These are phyloP conservation scores for Apolygus lucorum DNA, from an alignment of 1,140 invertebrate genomes.

Conservation along the genomic window DNA sequence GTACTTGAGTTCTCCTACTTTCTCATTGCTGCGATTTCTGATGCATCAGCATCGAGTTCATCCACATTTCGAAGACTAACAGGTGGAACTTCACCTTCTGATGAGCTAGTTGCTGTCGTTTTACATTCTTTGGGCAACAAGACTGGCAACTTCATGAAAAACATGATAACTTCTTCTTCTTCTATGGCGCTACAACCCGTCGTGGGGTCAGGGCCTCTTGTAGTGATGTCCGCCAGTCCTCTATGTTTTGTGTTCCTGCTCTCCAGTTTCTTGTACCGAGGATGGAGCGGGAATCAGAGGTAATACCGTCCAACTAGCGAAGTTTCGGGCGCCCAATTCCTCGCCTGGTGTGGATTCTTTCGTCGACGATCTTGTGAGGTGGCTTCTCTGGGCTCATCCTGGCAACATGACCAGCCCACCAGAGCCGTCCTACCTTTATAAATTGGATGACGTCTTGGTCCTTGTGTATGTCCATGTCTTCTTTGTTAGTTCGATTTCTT, in stretches of 20 bases:
- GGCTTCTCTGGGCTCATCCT: neutral
- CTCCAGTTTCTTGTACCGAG: too few species aligned
- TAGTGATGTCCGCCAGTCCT: neutral
- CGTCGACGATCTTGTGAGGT: neutral
- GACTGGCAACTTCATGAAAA: too few species aligned
- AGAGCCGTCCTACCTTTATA: neutral
- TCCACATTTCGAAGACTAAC: too few species aligned
- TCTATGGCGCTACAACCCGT: neutral
- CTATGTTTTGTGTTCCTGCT: neutral
- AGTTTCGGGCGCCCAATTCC: neutral
- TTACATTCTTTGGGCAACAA: too few species aligned
- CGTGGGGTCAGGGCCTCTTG: neutral
- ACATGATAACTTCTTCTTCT: neutral
- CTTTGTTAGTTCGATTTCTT: neutral
- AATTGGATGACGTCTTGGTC: neutral
- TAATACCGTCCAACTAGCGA: neutral
- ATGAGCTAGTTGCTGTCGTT: too few species aligned
- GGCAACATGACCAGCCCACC: neutral
- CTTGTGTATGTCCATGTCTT: neutral
- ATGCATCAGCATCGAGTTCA: too few species aligned
- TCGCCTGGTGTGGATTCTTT: neutral
- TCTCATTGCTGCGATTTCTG: too few species aligned
- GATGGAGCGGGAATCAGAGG: neutral
- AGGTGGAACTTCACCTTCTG: too few species aligned
- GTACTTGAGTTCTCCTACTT: too few species aligned